These are phyloP conservation scores for Meiosimyza decipiens DNA, from an alignment of 2,888 invertebrate species.

Conservation along the genomic window DNA sequence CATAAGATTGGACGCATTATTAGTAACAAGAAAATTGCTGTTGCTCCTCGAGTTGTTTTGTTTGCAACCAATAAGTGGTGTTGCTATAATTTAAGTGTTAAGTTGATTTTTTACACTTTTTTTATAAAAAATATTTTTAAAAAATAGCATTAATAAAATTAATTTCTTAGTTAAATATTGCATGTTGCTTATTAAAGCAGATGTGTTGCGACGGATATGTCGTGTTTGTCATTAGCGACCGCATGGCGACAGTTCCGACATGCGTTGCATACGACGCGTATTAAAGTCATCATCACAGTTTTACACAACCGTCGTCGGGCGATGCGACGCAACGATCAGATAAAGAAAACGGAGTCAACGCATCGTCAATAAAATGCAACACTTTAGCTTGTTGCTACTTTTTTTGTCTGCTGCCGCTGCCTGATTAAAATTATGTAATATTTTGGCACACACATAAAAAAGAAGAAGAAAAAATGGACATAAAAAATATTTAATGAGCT, in stretches of 20 bases:
- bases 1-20: conserved; percentile 22
- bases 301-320: too few species aligned
- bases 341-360: too few species aligned
- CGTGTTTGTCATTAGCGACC: not conserved
- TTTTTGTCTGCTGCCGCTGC: too few species aligned
- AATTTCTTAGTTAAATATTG: conserved; percentile 19
- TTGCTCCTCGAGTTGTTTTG: conserved; percentile 3
- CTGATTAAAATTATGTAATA: too few species aligned
- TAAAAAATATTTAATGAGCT: too few species aligned
- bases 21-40: conserved; percentile 1
- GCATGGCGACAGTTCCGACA: not conserved
- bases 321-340: too few species aligned
- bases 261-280: not conserved
- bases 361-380: too few species aligned
- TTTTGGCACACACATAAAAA: too few species aligned
- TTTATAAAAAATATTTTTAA: not conserved
- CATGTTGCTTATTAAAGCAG: conserved; percentile 14
- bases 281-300: too few species aligned
- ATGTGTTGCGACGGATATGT: not conserved
- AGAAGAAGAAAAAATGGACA: too few species aligned
- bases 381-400: too few species aligned
- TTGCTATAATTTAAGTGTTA: not conserved
- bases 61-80: conserved; percentile 3
- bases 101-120: conserved; percentile 13
- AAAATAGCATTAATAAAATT: not conserved